These are phyloP conservation scores for Cichlasoma orientale DNA, from an alignment of 2,797 vertebrate genomes.

Conservation along the genomic window DNA sequence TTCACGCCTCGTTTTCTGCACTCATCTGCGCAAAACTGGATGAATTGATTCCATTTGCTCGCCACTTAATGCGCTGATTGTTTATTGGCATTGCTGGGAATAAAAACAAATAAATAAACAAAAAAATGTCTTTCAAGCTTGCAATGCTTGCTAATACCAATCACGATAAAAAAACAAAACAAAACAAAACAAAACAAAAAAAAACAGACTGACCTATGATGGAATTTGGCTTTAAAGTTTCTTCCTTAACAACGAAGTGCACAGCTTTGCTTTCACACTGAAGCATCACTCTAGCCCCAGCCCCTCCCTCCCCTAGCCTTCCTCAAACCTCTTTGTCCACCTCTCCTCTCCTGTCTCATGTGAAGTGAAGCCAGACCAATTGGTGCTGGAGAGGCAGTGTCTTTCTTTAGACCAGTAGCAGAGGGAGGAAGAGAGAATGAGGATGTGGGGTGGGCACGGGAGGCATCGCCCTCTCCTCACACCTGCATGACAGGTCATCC, in stretches of 20 bases:
- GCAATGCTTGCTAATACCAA: conserved; percentile 59
- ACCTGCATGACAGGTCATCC: conserved; percentile 70
- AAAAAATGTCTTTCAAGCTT: conserved; percentile 60
- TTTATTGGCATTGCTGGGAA: conserved; percentile 73
- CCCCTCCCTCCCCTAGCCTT: not conserved
- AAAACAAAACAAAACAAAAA: not conserved
- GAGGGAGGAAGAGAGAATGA: conserved; percentile 11
- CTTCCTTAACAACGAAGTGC: conserved; percentile 23
- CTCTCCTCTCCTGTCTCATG: conserved; percentile 57
- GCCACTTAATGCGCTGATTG: conserved; percentile 80
- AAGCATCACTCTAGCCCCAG: not conserved
- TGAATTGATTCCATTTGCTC: conserved; percentile 81
- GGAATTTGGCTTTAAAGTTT: conserved; percentile 56
- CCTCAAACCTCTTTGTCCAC: conserved; percentile 38
- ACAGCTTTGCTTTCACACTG: conserved; percentile 1
- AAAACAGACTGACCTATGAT: conserved; percentile 40
- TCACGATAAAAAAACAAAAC: conserved; percentile 39
- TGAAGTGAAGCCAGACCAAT: conserved; percentile 74
- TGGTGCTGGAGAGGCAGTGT: conserved; percentile 49
- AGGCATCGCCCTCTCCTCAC: conserved; percentile 52
- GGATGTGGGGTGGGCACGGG: conserved; percentile 22
- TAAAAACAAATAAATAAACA: conserved; percentile 69
- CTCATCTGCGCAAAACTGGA: conserved; percentile 80
- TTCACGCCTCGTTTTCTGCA: conserved; percentile 81
- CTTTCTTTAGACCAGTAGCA: conserved; percentile 44